Percentiles rank a stretch among this genome's conserved stretches.
These are phyloP conservation scores for Hybognathus amarus DNA, from an alignment of 2,797 vertebrate genomes.

Conservation along the genomic window DNA sequence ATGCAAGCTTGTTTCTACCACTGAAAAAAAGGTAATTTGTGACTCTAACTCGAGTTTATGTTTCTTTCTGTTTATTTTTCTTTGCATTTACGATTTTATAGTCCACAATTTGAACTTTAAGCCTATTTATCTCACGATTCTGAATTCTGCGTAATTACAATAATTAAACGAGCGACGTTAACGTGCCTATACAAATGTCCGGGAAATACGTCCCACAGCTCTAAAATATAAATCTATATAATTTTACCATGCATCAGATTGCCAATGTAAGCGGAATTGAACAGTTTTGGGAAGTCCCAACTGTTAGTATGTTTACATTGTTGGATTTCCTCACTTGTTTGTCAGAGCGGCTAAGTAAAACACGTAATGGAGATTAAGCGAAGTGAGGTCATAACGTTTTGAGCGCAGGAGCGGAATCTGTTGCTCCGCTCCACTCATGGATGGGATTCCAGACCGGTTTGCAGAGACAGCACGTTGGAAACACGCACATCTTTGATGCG, in stretches of 20 bases:
- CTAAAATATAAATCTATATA: neutral
- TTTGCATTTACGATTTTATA: neutral
- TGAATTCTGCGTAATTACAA: no score
- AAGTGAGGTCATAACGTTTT: neutral
- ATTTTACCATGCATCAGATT: neutral
- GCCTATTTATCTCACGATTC: no score
- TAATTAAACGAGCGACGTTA: neutral
- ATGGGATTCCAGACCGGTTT: neutral
- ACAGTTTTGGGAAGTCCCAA: neutral
- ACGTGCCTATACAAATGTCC: neutral
- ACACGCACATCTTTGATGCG: neutral
- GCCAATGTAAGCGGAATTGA: neutral
- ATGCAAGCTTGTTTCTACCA: neutral
- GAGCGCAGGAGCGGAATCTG: no score
- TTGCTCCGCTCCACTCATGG: neutral
- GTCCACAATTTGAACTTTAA: neutral
- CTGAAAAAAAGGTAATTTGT: neutral
- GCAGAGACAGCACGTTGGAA: neutral
- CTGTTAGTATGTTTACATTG: neutral
- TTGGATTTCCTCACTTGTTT: neutral
- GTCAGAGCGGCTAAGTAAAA: neutral
- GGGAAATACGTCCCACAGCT: neutral
- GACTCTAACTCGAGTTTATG: no score
- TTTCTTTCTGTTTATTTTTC: no score
- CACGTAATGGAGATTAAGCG: neutral